phyloP scores from a whole-genome alignment of 2,888 invertebrate genomes.

The Dynastes grantii region DNA sequence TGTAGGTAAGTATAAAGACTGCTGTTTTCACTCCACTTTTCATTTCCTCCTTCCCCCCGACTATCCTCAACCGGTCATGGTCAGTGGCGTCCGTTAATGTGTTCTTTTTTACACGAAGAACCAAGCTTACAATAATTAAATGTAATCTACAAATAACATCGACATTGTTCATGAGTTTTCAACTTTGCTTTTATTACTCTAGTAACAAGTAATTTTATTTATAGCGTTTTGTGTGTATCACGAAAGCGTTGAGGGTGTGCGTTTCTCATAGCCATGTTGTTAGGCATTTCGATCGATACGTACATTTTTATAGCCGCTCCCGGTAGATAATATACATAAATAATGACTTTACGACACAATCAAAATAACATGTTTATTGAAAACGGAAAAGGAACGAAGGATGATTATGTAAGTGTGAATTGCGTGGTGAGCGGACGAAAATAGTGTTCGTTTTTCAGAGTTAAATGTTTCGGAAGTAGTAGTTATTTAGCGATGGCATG shows the following conservation, averaged over 20 bases:
- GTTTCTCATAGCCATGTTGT: not conserved
- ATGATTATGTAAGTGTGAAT: constrained; percentile 37
- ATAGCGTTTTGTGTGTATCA: constrained; percentile 2
- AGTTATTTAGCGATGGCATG: constrained; percentile 14
- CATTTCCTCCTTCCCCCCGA: not conserved
- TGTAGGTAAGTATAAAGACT: not conserved
- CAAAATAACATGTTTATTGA: constrained; percentile 40
- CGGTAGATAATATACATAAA: constrained; percentile 31
- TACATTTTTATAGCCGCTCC: constrained; percentile 2
- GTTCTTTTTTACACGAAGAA: constrained; percentile 24
- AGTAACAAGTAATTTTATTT: constrained; percentile 40
- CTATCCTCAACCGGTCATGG: constrained; percentile 58
- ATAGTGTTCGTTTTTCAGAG: not conserved
- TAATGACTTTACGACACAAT: constrained; percentile 27
- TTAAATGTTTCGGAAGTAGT: constrained; percentile 33
- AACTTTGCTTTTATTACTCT: constrained; percentile 56
- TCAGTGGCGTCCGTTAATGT: constrained; percentile 61
- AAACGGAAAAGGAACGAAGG: constrained; percentile 37
- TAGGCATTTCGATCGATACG: constrained; percentile 3
- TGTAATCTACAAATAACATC: constrained; percentile 63
- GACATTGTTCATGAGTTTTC: constrained; percentile 59
- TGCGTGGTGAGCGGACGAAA: constrained; percentile 14
- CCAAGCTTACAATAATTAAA: constrained; percentile 62
- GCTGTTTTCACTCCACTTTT: constrained; percentile 14
- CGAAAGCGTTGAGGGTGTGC: not conserved